phyloP scores from a whole-genome alignment of 2,113 vertebrate species.

The Datnioides undecimradiatus region DNA sequence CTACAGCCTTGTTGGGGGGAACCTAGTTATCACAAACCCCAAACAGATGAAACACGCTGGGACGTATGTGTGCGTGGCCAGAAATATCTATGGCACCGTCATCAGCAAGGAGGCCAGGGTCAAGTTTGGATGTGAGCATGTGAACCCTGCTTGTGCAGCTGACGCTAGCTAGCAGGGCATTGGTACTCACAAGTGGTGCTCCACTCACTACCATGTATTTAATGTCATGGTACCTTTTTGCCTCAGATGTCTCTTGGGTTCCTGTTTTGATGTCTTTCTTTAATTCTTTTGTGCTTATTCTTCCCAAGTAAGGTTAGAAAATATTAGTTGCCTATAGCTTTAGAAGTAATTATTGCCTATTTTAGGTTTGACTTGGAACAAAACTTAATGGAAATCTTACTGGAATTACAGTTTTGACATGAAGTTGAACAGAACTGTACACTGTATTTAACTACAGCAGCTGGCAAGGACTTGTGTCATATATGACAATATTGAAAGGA shows the following conservation, averaged over 20 bases:
- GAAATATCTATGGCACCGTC: conserved; percentile 92
- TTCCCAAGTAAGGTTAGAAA: too few relatives aligned
- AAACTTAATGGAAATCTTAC: too few relatives aligned
- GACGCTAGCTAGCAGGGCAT: neutral
- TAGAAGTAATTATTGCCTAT: too few relatives aligned
- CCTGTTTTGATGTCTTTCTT: too few relatives aligned
- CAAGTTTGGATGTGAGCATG: conserved; percentile 94
- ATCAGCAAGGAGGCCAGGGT: conserved; percentile 94
- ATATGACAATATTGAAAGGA: too few relatives aligned
- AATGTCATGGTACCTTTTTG: neutral
- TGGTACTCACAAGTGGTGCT: too few relatives aligned
- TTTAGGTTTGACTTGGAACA: too few relatives aligned
- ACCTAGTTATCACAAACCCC: conserved; percentile 94
- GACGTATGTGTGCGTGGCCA: conserved; percentile 92
- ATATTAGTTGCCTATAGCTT: too few relatives aligned
- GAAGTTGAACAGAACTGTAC: neutral
- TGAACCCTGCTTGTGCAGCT: neutral
- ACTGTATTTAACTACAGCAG: too few relatives aligned
- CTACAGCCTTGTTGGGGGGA: conserved; percentile 96
- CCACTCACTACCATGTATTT: neutral
- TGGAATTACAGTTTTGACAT: neutral
- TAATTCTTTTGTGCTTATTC: too few relatives aligned
- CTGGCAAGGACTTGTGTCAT: too few relatives aligned
- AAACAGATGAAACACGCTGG: conserved; percentile 92
- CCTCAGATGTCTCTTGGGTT: neutral